Base-by-base conservation (phyloP, 37 sponge, comb jelly and placozoan genomes). In the Tethya wilhelma region DNA sequence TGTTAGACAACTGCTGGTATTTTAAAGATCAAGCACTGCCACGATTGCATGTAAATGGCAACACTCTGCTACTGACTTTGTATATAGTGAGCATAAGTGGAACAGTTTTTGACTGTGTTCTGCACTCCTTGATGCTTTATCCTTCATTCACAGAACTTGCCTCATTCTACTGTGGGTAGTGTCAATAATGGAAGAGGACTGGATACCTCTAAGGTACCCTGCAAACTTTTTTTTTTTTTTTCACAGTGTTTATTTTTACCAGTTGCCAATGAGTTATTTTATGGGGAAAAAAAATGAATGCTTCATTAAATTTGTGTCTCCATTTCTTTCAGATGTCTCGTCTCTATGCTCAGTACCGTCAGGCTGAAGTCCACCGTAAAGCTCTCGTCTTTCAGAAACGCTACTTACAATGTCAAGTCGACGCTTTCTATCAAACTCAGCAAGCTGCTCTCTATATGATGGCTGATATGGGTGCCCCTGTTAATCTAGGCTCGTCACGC, bases 351-450 rank as follows among this genome's bases (percentile, higher is more conserved):
- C 67, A 68, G 20, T 87, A 80, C 59, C 81, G 81, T 9, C 74
- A 80, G 28, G 87, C 87, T 7, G 87, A 79, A 39, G 59, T 68
- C 14, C 87, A 69, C 40, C 71, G 89, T 42, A 83, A 84, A 33
- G 59, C 79, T 5, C 64, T 89, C 1, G 67, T 89, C 0, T 83
- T 84, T 66, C 89, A 89, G 46, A 89, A 89, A 74, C 45, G 42
- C 30, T 89, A 89, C 46, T 74, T 89, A 1, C 39, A 75, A 23
- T 74, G 79, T 46, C 79, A 89, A 40, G 31, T 83, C 56, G 84
- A 89, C 56, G 84, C 89, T 19, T 89, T 83, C 71, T 89, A 71
- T 29, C 89, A 89, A 44, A 89, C 89, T 0, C 73, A 83, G 38
- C 84, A 89, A 49, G 79, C 79, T 19, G 74, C 84, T 23, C 79